Conservation (phyloP, 2,797 vertebrate genomes). For the Limnodromus scolopaceus region DNA sequence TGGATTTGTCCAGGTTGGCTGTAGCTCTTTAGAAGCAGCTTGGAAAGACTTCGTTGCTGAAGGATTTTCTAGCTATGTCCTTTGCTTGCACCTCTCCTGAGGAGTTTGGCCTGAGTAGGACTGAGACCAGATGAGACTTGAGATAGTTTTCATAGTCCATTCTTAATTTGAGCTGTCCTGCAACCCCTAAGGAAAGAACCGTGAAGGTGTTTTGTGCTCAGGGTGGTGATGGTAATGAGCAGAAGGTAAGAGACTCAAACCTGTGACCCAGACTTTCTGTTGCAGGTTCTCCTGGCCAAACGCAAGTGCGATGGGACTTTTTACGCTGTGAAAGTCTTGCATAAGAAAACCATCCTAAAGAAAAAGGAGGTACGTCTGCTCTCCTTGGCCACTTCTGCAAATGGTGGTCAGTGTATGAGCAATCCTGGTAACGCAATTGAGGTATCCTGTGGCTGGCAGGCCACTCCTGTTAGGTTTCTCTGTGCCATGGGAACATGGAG, state of each 20-base stretch:
- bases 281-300: constrained; percentile 94
- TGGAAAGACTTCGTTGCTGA: background rate
- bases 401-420: background rate
- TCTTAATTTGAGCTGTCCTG: background rate
- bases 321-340: constrained; percentile 96
- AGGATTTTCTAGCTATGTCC: background rate
- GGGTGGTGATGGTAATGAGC: background rate
- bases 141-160: background rate
- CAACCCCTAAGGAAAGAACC: background rate
- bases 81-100: background rate
- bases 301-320: constrained; percentile 90
- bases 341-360: constrained; percentile 97
- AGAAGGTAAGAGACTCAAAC: background rate
- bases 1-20: background rate
- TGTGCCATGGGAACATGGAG: background rate
- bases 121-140: background rate
- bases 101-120: background rate
- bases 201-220: background rate
- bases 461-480: background rate
- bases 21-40: background rate
- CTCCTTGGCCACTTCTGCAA: background rate
- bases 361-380: constrained; percentile 91
- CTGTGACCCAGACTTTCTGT: background rate
- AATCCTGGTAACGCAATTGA: background rate
- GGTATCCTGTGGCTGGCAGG: background rate